Conservation (phyloP, 1,140 invertebrate species). For the Cotesia glomerata region DNA sequence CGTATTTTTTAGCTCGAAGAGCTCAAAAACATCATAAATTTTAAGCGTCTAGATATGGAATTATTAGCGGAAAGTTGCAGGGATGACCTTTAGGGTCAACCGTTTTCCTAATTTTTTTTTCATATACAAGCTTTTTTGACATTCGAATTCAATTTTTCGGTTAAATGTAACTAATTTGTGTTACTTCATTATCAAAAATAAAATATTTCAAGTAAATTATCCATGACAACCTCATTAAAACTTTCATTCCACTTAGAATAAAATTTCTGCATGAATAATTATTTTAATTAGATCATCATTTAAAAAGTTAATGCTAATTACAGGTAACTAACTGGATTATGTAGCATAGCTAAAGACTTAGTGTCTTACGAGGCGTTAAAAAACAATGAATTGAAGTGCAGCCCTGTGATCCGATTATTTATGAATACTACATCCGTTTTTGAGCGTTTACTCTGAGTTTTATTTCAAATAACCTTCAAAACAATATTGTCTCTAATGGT, state of each 20-base stretch:
- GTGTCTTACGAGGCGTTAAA: constrained; percentile 1
- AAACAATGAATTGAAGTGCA: neutral
- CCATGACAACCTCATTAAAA: neutral
- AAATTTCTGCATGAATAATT: neutral
- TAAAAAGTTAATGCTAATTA: neutral
- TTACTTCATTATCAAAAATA: neutral
- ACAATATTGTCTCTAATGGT: no score
- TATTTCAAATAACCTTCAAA: no score
- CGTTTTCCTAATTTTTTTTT: no score
- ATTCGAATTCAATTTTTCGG: neutral
- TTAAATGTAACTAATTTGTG: neutral
- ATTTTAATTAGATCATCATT: constrained; percentile 8
- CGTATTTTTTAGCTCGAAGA: no score
- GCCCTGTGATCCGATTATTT: neutral
- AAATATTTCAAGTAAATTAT: neutral
- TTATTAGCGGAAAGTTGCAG: no score
- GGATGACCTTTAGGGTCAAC: no score
- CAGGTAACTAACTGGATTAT: neutral
- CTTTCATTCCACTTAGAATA: neutral
- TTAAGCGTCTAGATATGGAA: no score
- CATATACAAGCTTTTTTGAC: no score
- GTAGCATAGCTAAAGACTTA: neutral
- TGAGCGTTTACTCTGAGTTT: neutral
- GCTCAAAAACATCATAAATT: no score
- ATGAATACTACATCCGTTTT: neutral